Conservation (phyloP, 2,888 invertebrate species). For the Carterocephalus palaemon region DNA sequence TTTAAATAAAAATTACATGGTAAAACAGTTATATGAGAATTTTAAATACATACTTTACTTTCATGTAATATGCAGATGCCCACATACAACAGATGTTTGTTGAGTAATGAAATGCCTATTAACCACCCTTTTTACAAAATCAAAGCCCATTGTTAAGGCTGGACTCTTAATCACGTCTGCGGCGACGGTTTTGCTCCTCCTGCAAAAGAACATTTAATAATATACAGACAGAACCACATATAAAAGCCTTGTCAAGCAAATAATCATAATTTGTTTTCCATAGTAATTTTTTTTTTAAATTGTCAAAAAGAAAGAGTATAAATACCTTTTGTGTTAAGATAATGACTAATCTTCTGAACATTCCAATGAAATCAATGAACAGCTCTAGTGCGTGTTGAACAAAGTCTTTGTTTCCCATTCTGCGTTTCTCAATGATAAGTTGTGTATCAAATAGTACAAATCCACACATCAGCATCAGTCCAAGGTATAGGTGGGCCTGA, state of each 20-base stretch:
- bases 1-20: constrained; percentile 11
- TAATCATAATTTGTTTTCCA: too few relatives aligned
- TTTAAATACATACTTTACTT: constrained; percentile 12
- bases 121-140: constrained; percentile 27
- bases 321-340: constrained; percentile 95
- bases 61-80: constrained; percentile 24
- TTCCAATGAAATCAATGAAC: constrained; percentile 95
- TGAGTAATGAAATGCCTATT: constrained; percentile 25
- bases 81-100: constrained; percentile 28
- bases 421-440: constrained; percentile 94
- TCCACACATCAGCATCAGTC: constrained; percentile 94
- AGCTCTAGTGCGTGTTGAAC: constrained; percentile 94
- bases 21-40: constrained; percentile 9
- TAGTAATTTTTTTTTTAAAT: too few relatives aligned
- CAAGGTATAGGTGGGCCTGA: constrained; percentile 91
- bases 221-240: background rate
- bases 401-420: constrained; percentile 94
- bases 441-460: constrained; percentile 99
- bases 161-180: constrained; percentile 66
- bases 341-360: constrained; percentile 94
- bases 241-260: too few relatives aligned
- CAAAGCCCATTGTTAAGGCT: background rate
- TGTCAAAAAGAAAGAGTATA: too few relatives aligned
- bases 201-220: constrained; percentile 41
- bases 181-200: constrained; percentile 74